Evolutionary conservation across 2,113 vertebrate species (phyloP).

Genomic region (Brienomyrus brachyistius): DNA sequence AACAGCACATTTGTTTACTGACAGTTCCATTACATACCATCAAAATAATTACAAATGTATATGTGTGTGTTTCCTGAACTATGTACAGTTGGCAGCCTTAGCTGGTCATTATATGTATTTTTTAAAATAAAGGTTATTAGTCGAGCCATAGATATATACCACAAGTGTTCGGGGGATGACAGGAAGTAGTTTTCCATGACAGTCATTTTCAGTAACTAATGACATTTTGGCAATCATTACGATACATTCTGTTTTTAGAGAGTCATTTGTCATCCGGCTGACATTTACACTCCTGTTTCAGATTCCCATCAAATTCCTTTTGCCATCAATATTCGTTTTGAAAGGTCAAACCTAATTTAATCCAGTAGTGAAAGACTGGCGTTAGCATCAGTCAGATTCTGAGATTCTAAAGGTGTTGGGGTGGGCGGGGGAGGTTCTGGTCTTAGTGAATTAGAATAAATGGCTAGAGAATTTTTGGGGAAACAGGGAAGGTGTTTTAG

Average conservation of each 20-base stretch:
- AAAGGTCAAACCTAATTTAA: conserved; percentile 27
- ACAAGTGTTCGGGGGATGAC: not conserved
- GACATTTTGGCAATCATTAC: conserved; percentile 18
- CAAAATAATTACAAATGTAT: not conserved
- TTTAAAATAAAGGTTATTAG: not conserved
- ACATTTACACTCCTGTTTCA: conserved; percentile 24
- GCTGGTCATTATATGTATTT: not conserved
- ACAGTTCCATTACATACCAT: conserved; percentile 46
- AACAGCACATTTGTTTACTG: conserved; percentile 71
- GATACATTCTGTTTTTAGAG: conserved; percentile 22
- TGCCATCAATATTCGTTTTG: conserved; percentile 16
- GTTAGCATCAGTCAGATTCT: not conserved
- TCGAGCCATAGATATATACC: not conserved
- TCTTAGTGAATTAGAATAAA: not conserved
- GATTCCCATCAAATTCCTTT: conserved; percentile 22
- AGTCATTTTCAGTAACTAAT: conserved; percentile 15
- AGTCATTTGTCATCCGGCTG: conserved; percentile 22
- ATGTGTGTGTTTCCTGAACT: not conserved
- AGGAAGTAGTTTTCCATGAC: conserved; percentile 6
- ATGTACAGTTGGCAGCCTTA: not conserved
- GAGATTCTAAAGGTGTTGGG: not conserved
- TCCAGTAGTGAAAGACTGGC: not conserved
- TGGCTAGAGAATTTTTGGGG: not conserved
- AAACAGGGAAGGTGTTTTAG: not conserved
- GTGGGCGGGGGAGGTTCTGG: not conserved